Conservation (phyloP, 2,113 vertebrate genomes). For the Corynorhinus townsendii region DNA sequence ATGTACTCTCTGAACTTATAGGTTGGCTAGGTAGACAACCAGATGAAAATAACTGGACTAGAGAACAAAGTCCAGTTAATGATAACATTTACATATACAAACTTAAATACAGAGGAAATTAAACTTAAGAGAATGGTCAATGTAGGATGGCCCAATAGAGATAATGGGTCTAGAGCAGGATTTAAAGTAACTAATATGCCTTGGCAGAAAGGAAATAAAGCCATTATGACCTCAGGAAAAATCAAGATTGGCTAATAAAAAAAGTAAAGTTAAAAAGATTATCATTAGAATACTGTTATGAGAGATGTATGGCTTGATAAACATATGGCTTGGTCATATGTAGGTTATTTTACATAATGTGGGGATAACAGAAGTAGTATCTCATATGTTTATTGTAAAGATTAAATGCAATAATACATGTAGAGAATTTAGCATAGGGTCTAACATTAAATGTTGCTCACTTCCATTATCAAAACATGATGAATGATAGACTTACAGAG, state of each 20-base stretch:
- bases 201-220: conserved; percentile 8
- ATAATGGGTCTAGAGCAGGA: background rate
- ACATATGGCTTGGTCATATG: background rate
- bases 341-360: background rate
- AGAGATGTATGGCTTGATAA: background rate
- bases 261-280: background rate
- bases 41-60: background rate
- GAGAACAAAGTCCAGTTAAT: conserved; percentile 16
- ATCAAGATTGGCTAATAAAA: conserved; percentile 18
- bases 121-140: background rate
- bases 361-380: background rate
- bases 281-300: background rate
- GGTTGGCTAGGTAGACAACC: background rate
- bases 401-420: background rate
- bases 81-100: background rate
- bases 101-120: background rate
- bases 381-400: background rate
- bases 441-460: conserved; percentile 1
- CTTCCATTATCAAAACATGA: background rate
- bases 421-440: background rate
- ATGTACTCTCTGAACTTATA: background rate
- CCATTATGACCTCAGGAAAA: background rate
- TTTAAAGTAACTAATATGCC: background rate
- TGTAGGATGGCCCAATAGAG: background rate
- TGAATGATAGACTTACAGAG: background rate